Evolutionary conservation across 2,888 invertebrate species (phyloP).

Genomic region (Mythimna vitellina): DNA sequence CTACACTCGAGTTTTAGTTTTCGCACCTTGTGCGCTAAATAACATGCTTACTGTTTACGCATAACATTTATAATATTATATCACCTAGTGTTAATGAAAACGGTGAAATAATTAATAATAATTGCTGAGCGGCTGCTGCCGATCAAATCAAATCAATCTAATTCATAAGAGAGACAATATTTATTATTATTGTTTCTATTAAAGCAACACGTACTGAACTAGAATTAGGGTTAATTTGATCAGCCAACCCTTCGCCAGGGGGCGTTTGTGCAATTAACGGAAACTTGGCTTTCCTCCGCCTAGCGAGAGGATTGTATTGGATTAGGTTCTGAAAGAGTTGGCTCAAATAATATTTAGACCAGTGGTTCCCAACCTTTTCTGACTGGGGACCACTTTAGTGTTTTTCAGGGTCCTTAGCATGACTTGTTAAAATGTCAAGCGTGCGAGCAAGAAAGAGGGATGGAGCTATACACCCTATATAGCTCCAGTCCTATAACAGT

Average conservation of each 20-base stretch:
- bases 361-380: neutral
- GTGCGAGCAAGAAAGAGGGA: too few species aligned
- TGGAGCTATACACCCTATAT: too few species aligned
- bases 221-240: slow-evolving; percentile 53
- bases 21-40: too few species aligned
- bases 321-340: slow-evolving; percentile 31
- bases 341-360: slow-evolving; percentile 24
- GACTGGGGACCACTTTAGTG: too few species aligned
- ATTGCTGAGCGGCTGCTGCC: neutral
- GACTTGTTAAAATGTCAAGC: too few species aligned
- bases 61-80: too few species aligned
- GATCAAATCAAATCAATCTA: slow-evolving; percentile 12
- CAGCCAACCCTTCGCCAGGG: slow-evolving; percentile 46
- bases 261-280: slow-evolving; percentile 67
- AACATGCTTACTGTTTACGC: too few species aligned
- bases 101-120: neutral
- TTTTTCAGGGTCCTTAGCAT: too few species aligned
- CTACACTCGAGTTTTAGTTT: too few species aligned
- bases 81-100: neutral
- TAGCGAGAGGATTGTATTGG: slow-evolving; percentile 59
- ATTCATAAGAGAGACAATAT: slow-evolving; percentile 9
- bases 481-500: too few species aligned
- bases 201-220: slow-evolving; percentile 18
- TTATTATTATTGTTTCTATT: slow-evolving; percentile 43
- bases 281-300: slow-evolving; percentile 67